Percentiles rank a stretch among this genome's conserved stretches.
phyloP scores from a whole-genome alignment of 2,113 vertebrate genomes.

The Asarcornis scutulata region DNA sequence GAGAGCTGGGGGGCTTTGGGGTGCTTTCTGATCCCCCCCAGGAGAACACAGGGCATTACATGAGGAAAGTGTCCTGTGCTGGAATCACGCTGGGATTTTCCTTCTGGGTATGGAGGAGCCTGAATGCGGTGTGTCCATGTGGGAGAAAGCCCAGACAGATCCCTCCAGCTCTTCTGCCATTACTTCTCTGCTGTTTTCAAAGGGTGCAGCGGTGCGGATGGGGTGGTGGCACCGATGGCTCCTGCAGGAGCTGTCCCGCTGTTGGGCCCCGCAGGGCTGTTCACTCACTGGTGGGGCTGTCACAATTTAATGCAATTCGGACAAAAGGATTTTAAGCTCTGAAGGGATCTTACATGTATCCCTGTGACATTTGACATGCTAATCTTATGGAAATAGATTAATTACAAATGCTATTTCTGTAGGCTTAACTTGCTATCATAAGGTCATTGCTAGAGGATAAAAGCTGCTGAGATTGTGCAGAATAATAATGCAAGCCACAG shows the following conservation, averaged over 20 bases:
- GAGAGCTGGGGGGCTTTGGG: background rate
- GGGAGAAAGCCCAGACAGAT: background rate
- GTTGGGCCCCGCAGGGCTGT: background rate
- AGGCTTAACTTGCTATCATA: slow-evolving; percentile 60
- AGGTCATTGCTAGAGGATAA: slow-evolving; percentile 71
- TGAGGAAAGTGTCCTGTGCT: background rate
- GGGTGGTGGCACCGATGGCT: background rate
- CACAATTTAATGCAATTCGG: slow-evolving; percentile 10
- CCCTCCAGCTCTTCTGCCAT: background rate
- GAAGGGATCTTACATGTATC: slow-evolving; percentile 45
- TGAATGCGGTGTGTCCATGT: fast-evolving
- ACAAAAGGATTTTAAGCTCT: slow-evolving; percentile 28
- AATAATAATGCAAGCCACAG: slow-evolving; percentile 34
- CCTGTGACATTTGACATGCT: slow-evolving; percentile 71
- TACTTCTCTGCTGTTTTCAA: background rate
- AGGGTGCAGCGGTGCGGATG: fast-evolving
- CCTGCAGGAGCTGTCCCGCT: background rate
- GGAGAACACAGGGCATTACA: fast-evolving
- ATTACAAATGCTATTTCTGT: slow-evolving; percentile 76
- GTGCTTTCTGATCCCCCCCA: fast-evolving
- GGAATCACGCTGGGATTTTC: background rate
- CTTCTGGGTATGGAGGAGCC: background rate
- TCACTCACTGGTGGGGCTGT: background rate
- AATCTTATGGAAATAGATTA: slow-evolving; percentile 77
- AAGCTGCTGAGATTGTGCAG: slow-evolving; percentile 41